Evolutionary conservation across 2,888 invertebrate genomes (phyloP).

Genomic region (Pristionchus maxplancki): DNA sequence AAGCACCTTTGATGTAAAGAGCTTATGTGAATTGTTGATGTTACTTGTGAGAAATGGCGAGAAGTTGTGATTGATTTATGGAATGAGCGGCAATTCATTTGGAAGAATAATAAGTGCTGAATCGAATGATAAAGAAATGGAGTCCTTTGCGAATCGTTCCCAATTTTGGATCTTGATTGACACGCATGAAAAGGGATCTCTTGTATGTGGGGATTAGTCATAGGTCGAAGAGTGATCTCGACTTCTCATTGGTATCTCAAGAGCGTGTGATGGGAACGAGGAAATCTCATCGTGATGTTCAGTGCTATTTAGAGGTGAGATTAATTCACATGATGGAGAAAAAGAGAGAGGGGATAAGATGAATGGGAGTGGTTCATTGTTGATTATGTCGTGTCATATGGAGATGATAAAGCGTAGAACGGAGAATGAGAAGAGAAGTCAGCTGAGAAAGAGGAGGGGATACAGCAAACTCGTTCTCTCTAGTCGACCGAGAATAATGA

Average conservation of each 20-base stretch:
- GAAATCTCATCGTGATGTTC: background rate
- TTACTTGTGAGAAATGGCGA: background rate
- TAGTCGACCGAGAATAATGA: constrained; percentile 28
- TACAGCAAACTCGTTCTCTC: constrained; percentile 1
- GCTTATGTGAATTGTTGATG: background rate
- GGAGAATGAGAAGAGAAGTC: background rate
- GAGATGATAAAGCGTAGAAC: constrained; percentile 18
- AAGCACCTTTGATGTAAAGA: background rate
- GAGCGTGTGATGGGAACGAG: constrained; percentile 1
- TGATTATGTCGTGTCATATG: constrained; percentile 39
- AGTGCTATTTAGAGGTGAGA: constrained; percentile 33
- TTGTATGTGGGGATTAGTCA: background rate
- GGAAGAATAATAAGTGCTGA: background rate
- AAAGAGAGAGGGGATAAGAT: constrained; percentile 33
- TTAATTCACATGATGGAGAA: constrained; percentile 34
- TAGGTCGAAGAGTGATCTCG: background rate
- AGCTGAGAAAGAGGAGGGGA: constrained; percentile 15
- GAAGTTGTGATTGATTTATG: constrained; percentile 3
- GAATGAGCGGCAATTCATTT: background rate
- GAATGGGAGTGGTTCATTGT: constrained; percentile 27
- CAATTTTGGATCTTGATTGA: background rate
- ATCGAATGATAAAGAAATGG: background rate
- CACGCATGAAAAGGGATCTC: background rate
- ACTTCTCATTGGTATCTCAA: background rate
- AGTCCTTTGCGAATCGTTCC: too few relatives aligned